Base-by-base conservation (phyloP, 2,797 vertebrate genomes). In the Ctenopoma multispine region DNA sequence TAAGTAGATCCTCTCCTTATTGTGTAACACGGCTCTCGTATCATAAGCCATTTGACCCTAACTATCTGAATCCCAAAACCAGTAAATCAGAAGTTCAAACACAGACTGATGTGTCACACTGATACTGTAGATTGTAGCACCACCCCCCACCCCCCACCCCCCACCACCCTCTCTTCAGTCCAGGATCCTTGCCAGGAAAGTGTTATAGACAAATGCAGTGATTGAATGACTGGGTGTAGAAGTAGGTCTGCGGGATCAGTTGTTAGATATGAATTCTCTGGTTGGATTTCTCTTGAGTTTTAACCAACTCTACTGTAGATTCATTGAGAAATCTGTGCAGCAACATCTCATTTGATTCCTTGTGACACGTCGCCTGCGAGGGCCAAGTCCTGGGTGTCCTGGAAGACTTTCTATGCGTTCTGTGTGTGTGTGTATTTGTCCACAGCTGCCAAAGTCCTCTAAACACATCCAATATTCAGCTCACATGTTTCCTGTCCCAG, bases 321-420 rank as follows among this genome's bases (percentile, higher is more conserved):
- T 69, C 68, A 51, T 57, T 65, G 63, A 85, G 70, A 86, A 82
- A 82, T 75, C 53, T 44, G 27, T 7, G 27, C 61, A 69, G 36
- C 51, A 68, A 75, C 75, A 58, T 80, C 66, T 82, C 84, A 92
- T 89, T 84, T 74, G 57, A 88, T 79, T 89, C 75, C 82, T 82
- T 77, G 69, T 87, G 84, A 85, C 82, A 82, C 21, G 66, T 69
- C 10, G 68, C 56, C 73, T 66, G 31, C 59, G 12, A 81, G 61
- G 59, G 77, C 82, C 81, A 81, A 81, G 67, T 85, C 54, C 53
- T 84, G 63, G 63, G 67, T 69, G 86, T 86, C 73, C 75, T 85
- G 72, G 43, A 77, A 62, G 56, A 77, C 77, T 27, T 51, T 63
- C 73, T 36, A 47, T 79, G 54, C 58, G 54, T 60, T 63, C 51